These are phyloP conservation scores for Platichthys flesus DNA, from an alignment of 2,113 vertebrate species.

Conservation along the genomic window DNA sequence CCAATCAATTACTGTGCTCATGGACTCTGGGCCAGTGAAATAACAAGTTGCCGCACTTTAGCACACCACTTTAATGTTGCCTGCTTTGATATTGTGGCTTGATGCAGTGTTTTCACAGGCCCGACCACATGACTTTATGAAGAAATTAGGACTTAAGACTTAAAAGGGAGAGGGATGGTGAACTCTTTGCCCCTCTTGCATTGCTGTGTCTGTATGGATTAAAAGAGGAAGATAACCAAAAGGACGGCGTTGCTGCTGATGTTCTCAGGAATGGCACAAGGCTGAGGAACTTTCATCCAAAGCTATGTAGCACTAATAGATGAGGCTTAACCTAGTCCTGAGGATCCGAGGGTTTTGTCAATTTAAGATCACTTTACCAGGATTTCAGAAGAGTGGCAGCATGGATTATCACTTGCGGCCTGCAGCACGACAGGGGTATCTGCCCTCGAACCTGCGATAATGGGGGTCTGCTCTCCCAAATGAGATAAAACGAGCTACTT, in stretches of 20 bases:
- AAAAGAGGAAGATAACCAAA: conserved; percentile 60
- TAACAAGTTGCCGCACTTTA: conserved; percentile 51
- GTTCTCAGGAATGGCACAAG: conserved; percentile 56
- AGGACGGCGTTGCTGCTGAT: conserved; percentile 46
- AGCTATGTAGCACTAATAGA: conserved; percentile 67
- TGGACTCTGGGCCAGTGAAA: conserved; percentile 49
- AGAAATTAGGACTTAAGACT: conserved; percentile 61
- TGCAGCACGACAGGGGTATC: conserved; percentile 60
- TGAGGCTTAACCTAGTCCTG: conserved; percentile 75
- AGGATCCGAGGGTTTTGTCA: conserved; percentile 74
- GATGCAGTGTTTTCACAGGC: conserved; percentile 47
- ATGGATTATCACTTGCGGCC: conserved; percentile 68
- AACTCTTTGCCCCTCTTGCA: conserved; percentile 56
- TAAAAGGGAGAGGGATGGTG: conserved; percentile 36
- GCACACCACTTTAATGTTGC: conserved; percentile 37
- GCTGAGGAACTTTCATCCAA: conserved; percentile 62
- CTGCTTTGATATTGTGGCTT: conserved; percentile 37
- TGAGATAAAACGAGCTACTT: conserved; percentile 77
- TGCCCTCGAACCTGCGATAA: conserved; percentile 68
- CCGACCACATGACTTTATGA: conserved; percentile 33
- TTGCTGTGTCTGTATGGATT: conserved; percentile 65
- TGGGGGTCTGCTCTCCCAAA: conserved; percentile 66
- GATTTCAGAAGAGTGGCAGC: conserved; percentile 71
- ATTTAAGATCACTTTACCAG: conserved; percentile 76
- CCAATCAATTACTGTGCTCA: conserved; percentile 72